Evolutionary conservation across 2,888 invertebrate species (phyloP).

Genomic region (Muschampia staudingeri): DNA sequence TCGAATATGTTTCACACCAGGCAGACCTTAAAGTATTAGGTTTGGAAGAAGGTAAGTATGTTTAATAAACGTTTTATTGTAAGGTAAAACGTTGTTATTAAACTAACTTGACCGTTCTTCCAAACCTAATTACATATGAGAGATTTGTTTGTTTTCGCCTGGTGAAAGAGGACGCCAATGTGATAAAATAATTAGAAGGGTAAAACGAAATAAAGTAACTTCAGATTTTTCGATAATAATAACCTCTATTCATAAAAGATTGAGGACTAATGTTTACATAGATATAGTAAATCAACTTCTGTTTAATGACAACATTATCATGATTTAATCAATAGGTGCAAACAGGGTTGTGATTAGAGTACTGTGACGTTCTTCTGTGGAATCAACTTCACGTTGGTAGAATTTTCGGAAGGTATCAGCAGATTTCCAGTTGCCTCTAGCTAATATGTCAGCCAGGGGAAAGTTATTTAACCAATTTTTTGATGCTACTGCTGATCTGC

Average conservation of each 20-base stretch:
- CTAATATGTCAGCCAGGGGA: not conserved
- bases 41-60: conserved; percentile 14
- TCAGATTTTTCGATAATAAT: too few species aligned
- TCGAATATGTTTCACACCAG: not conserved
- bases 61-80: conserved; percentile 11
- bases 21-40: conserved; percentile 3
- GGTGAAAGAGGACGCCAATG: conserved; percentile 20
- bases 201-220: too few species aligned
- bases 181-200: not conserved
- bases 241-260: too few species aligned
- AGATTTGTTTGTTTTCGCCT: conserved; percentile 27
- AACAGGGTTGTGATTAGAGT: not conserved
- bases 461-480: not conserved
- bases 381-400: conserved; percentile 2
- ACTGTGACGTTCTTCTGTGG: not conserved
- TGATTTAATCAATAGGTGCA: not conserved
- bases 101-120: conserved; percentile 25
- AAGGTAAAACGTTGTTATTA: not conserved
- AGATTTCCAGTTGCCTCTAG: not conserved
- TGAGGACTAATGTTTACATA: not conserved
- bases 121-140: conserved; percentile 14
- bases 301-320: not conserved
- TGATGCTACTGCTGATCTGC: not conserved
- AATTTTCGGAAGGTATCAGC: not conserved
- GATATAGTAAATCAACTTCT: not conserved